phyloP scores from a whole-genome alignment of 2,888 invertebrate species.

The Chelonus formosanus region DNA sequence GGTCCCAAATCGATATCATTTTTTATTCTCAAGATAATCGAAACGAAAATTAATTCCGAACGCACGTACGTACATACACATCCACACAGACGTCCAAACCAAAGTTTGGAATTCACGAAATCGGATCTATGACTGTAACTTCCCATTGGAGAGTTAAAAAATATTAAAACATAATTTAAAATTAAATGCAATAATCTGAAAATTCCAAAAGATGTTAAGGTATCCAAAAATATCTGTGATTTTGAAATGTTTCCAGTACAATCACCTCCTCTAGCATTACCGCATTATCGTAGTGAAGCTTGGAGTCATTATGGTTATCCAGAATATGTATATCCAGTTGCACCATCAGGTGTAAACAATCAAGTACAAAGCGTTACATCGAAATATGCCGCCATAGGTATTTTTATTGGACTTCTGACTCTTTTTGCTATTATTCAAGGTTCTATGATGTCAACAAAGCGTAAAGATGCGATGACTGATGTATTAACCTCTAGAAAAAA shows the following conservation, averaged over 20 bases:
- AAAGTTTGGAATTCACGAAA: too few species aligned
- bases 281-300: conserved; percentile 46
- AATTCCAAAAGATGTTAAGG: too few species aligned
- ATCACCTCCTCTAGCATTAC: conserved; percentile 24
- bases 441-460: conserved; percentile 53
- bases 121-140: too few species aligned
- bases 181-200: too few species aligned
- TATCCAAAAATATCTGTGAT: not conserved
- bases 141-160: too few species aligned
- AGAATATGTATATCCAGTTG: conserved; percentile 43
- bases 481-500: conserved; percentile 52
- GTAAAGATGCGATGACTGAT: conserved; percentile 56
- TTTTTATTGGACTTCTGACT: conserved; percentile 60
- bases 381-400: conserved; percentile 58
- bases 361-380: conserved; percentile 49
- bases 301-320: conserved; percentile 42
- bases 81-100: too few species aligned
- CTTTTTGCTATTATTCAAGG: conserved; percentile 62
- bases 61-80: too few species aligned
- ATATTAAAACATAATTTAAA: too few species aligned
- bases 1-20: too few species aligned
- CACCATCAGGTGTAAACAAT: conserved; percentile 43
- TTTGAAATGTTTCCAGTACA: conserved; percentile 21
- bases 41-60: too few species aligned
- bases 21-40: too few species aligned